Conservation (phyloP, 1,140 invertebrate species). For the Melanaphis sacchari region DNA sequence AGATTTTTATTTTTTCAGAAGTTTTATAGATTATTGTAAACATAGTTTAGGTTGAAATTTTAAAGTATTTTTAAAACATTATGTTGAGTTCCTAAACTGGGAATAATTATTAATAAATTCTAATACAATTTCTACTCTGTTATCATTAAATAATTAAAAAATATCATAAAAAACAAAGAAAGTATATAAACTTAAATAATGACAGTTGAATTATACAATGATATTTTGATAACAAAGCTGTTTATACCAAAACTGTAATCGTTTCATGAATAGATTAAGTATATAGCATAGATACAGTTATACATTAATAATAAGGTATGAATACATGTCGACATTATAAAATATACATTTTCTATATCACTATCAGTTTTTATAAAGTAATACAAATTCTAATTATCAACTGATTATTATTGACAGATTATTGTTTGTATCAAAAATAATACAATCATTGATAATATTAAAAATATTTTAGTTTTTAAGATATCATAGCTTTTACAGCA, state of each 20-base stretch:
- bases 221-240: not conserved
- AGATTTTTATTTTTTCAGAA: not conserved
- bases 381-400: not conserved
- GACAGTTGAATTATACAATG: not conserved
- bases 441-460: too few species aligned
- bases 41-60: not conserved
- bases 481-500: too few species aligned
- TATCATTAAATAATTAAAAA: not conserved
- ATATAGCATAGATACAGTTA: not conserved
- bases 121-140: not conserved
- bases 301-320: not conserved
- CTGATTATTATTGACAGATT: not conserved
- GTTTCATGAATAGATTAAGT: not conserved
- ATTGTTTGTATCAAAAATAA: not conserved
- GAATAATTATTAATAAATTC: not conserved
- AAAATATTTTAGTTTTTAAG: too few species aligned
- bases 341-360: not conserved
- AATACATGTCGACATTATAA: not conserved
- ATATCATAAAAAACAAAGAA: not conserved
- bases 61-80: not conserved
- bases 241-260: not conserved
- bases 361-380: not conserved
- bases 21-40: not conserved
- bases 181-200: not conserved
- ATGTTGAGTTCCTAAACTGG: not conserved